A percentile compares a stretch with the other conserved stretches of the same genome.
phyloP scores from a whole-genome alignment of 2,113 vertebrate species.

The Zeus faber region DNA sequence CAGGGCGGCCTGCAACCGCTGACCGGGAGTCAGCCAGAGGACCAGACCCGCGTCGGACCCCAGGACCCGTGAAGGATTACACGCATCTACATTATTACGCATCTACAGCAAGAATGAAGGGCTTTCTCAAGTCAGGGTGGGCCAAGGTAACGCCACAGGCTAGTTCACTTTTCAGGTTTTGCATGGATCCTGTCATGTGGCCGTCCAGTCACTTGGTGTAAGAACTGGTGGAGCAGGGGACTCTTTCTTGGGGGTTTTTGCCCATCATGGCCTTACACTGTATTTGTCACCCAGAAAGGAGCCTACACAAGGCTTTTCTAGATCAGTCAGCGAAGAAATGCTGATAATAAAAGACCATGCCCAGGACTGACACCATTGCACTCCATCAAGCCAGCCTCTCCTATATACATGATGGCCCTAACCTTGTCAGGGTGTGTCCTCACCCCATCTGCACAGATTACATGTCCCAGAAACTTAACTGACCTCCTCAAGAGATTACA shows the following conservation, averaged over 20 bases:
- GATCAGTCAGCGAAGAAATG: constrained; percentile 22
- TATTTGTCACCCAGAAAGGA: not conserved
- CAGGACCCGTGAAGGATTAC: too few species aligned
- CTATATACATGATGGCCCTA: not conserved
- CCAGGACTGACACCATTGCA: not conserved
- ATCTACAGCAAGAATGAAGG: constrained; percentile 29
- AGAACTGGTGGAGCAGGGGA: not conserved
- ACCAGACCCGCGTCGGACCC: too few species aligned
- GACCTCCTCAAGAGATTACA: constrained; percentile 15
- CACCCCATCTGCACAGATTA: constrained; percentile 12
- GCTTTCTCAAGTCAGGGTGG: constrained; percentile 17
- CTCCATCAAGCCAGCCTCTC: constrained; percentile 2
- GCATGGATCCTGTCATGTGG: constrained; percentile 7
- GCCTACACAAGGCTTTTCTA: constrained; percentile 15
- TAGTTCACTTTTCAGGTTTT: constrained; percentile 16
- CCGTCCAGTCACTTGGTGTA: constrained; percentile 19
- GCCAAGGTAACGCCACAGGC: constrained; percentile 10
- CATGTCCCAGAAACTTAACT: constrained; percentile 33
- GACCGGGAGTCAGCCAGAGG: too few species aligned
- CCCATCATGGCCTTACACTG: not conserved
- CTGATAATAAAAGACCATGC: constrained; percentile 19
- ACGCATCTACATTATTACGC: too few species aligned
- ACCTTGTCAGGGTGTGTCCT: constrained; percentile 10
- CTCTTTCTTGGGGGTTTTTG: not conserved
- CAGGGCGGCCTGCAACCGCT: too few species aligned